These are phyloP conservation scores for Neodiprion virginianus DNA, from an alignment of 1,140 invertebrate species.

Conservation along the genomic window DNA sequence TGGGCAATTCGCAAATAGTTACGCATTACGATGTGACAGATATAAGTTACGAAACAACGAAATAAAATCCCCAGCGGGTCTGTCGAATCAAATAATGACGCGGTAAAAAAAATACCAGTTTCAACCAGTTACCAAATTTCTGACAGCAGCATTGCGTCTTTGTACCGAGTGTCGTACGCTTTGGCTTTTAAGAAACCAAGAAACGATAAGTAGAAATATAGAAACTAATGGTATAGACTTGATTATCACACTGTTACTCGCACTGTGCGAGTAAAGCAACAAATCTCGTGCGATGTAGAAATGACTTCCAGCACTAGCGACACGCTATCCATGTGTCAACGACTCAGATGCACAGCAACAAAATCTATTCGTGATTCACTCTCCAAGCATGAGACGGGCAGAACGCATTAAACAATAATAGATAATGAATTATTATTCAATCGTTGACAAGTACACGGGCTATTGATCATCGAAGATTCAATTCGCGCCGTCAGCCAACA, in stretches of 20 bases:
- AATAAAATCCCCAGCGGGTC: neutral
- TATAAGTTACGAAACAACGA: neutral
- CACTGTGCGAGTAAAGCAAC: neutral
- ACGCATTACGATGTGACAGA: neutral
- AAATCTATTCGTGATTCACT: neutral
- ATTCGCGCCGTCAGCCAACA: neutral
- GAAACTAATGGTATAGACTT: conserved; percentile 1
- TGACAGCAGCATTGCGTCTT: too few species aligned
- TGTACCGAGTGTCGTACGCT: too few species aligned
- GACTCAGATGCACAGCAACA: too few species aligned
- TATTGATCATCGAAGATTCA: neutral
- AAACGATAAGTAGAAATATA: neutral
- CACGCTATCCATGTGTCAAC: neutral
- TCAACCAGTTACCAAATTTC: too few species aligned
- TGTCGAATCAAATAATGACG: too few species aligned
- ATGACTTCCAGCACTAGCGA: neutral
- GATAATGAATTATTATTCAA: conserved; percentile 2
- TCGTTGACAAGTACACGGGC: neutral
- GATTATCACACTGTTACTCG: neutral
- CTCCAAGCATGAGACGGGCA: neutral
- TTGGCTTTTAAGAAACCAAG: too few species aligned
- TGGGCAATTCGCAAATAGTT: neutral
- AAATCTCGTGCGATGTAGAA: neutral
- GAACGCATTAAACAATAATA: conserved; percentile 1
- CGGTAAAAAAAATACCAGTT: too few species aligned